Evolutionary conservation across 2,888 invertebrate species (phyloP), one percentile per base, ranked within the genome.

Genomic region (Pollenia labialis): DNA sequence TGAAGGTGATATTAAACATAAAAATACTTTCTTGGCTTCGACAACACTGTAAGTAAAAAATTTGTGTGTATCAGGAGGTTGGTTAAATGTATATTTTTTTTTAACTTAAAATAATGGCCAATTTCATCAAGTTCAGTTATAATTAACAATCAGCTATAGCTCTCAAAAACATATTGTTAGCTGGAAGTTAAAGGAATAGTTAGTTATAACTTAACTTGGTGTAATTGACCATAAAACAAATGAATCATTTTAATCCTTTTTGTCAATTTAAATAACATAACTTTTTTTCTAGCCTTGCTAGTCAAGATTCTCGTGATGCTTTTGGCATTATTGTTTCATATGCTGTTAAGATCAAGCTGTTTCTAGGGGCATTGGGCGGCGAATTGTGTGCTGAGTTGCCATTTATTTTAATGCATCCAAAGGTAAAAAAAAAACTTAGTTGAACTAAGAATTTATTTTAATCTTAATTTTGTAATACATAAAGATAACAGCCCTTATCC

Each of bases 301-400:
- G 95, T 88, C 96, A 97, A 12, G 97, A 98, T 90, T 96, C 97
- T 90, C 96, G 97, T 87, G 98, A 99, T 93, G 97, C 97, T 72
- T 98, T 99, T 92, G 99, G 99, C 85, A 98, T 99, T 90, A 96
- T 99, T 89, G 98, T 99, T 12, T 98, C 98, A 56, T 99, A 99
- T 94, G 97, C 97, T 81, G 97, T 97, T 54, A 99, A 98, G 94
- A 98, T 98, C 74, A 98, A 98, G 94, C 95, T 99, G 72, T 98
- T 98, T 93, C 95, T 99, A 89, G 98, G 98, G 23, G 98, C 98
- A 68, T 94, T 99, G 88, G 98, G 97, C 85, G 98, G 99, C 7
- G 98, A 99, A 94, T 94, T 99, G 66, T 95, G 97, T 44, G 98
- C 98, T 4, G 98, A 98, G 93, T 94, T 98, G 91, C 98, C 98